phyloP scores from a whole-genome alignment of 2,888 invertebrate genomes.

The Epicampocera succincta region DNA sequence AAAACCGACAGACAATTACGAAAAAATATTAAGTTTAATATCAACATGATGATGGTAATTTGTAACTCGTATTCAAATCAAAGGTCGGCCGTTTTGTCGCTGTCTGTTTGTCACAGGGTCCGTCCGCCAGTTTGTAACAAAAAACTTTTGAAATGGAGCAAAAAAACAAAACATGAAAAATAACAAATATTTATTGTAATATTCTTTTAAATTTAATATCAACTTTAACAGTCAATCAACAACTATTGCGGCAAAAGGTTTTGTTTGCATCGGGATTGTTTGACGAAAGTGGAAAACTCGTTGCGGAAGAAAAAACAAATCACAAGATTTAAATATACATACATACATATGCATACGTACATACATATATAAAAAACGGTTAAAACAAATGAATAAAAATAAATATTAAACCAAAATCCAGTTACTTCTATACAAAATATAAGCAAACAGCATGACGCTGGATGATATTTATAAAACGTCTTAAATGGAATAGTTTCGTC shows the following conservation, averaged over 20 bases:
- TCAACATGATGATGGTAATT: conserved; percentile 41
- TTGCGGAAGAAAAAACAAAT: conserved; percentile 1
- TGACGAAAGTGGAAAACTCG: conserved; percentile 20
- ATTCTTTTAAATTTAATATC: conserved; percentile 66
- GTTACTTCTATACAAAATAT: too few relatives aligned
- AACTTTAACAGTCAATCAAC: conserved; percentile 69
- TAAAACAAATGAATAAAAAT: background rate
- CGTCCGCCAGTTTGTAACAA: conserved; percentile 5
- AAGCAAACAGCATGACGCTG: too few relatives aligned
- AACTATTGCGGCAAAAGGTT: conserved; percentile 68
- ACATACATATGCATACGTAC: background rate
- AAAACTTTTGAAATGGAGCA: conserved; percentile 32
- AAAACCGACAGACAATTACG: conserved; percentile 19
- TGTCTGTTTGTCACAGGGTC: conserved; percentile 3
- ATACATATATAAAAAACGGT: background rate
- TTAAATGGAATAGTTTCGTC: too few relatives aligned
- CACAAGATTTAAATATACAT: background rate
- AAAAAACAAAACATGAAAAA: conserved; percentile 12
- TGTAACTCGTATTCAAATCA: conserved; percentile 27
- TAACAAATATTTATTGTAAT: conserved; percentile 57
- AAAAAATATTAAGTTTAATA: conserved; percentile 27
- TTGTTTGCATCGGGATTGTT: conserved; percentile 42
- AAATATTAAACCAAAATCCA: too few relatives aligned
- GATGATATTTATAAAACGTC: too few relatives aligned
- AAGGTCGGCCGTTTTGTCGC: conserved; percentile 12